phyloP scores from a whole-genome alignment of 1,140 invertebrate species.

The Apis mellifera region DNA sequence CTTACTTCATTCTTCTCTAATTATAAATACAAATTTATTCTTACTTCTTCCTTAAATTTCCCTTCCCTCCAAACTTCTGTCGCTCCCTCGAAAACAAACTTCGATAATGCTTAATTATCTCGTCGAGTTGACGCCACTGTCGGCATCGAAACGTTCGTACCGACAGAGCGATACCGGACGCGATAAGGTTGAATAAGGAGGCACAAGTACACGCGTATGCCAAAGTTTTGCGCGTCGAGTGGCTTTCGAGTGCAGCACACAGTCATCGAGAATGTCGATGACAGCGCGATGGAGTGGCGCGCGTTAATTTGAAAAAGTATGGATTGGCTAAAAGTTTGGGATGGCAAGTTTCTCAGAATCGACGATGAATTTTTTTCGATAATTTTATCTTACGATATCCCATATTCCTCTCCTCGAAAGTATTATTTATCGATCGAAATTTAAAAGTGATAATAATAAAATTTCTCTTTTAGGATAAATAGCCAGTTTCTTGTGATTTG shows the following conservation, averaged over 20 bases:
- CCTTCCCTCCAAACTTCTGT: background rate
- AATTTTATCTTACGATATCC: no score
- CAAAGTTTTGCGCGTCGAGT: background rate
- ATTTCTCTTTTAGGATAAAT: no score
- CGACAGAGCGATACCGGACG: no score
- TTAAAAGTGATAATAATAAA: no score
- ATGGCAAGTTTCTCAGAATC: no score
- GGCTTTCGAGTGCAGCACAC: background rate
- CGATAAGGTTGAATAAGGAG: slow-evolving; percentile 32
- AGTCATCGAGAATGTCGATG: slow-evolving; percentile 31
- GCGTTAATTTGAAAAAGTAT: background rate
- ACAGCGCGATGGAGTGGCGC: background rate
- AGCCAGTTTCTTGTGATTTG: background rate
- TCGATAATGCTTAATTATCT: background rate
- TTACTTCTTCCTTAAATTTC: background rate
- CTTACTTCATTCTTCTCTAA: no score
- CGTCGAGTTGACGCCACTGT: slow-evolving; percentile 13
- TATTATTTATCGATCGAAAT: no score
- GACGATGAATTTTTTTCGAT: no score
- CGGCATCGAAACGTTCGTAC: background rate
- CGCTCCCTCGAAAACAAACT: background rate
- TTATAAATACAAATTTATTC: no score
- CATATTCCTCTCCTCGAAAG: no score
- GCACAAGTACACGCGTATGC: background rate
- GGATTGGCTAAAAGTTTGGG: no score